phyloP scores from a whole-genome alignment of 2,113 vertebrate genomes.

The Crocuta crocuta region DNA sequence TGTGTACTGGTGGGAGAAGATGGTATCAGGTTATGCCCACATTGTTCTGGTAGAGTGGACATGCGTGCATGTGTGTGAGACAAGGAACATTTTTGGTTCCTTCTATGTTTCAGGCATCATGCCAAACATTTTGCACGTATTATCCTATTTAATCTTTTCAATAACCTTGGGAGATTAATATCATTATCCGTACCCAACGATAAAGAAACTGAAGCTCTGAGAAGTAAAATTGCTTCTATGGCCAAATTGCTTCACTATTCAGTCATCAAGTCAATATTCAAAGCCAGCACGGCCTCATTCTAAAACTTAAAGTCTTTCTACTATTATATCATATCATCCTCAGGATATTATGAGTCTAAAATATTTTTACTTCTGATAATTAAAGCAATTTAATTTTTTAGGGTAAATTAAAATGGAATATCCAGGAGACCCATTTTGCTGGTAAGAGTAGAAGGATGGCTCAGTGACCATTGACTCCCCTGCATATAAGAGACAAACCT shows the following conservation, averaged over 20 bases:
- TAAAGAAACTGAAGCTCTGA: not conserved
- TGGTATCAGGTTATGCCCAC: not conserved
- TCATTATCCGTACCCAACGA: not conserved
- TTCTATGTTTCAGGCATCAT: not conserved
- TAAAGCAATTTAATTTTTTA: not conserved
- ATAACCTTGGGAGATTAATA: slow-evolving; percentile 20
- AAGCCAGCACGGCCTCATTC: not conserved
- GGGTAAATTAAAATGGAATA: not conserved
- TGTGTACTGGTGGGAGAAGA: no score
- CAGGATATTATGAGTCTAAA: not conserved
- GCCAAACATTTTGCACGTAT: not conserved
- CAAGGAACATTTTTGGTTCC: not conserved
- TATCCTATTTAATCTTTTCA: slow-evolving; percentile 43
- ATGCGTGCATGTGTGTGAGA: not conserved
- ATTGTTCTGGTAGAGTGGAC: not conserved
- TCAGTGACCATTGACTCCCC: not conserved
- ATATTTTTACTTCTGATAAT: not conserved
- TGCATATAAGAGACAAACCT: not conserved
- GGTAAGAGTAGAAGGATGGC: not conserved
- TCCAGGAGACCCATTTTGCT: not conserved
- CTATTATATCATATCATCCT: not conserved
- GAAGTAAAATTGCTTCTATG: not conserved
- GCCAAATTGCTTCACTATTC: not conserved
- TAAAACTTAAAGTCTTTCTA: not conserved
- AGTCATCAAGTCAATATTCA: not conserved